phyloP scores from a whole-genome alignment of 2,797 vertebrate species.

The Stomatorhinus walkeri region DNA sequence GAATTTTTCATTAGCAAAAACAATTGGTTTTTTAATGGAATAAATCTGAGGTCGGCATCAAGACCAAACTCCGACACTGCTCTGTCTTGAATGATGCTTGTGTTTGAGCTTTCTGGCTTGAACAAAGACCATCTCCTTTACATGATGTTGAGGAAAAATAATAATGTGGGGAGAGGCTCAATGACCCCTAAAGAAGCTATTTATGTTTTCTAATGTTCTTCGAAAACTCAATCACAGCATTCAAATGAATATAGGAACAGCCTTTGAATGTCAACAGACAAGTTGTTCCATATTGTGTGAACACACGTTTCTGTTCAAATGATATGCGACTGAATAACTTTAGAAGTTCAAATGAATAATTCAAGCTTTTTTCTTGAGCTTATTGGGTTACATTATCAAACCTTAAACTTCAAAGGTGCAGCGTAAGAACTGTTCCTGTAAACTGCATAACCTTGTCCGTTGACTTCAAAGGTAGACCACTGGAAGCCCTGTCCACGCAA shows the following conservation, averaged over 20 bases:
- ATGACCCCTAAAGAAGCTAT: constrained; percentile 20
- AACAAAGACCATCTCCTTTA: constrained; percentile 30
- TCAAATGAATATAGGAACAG: constrained; percentile 31
- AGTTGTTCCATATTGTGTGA: constrained; percentile 43
- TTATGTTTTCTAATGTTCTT: constrained; percentile 38
- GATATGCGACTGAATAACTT: constrained; percentile 28
- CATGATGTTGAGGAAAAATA: constrained; percentile 25
- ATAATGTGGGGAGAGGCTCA: constrained; percentile 20
- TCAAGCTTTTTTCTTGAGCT: constrained; percentile 29
- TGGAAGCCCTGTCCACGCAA: constrained; percentile 45
- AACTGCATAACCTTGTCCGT: constrained; percentile 52
- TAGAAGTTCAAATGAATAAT: constrained; percentile 43
- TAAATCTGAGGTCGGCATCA: constrained; percentile 60
- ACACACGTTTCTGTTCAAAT: constrained; percentile 30
- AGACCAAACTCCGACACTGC: constrained; percentile 36
- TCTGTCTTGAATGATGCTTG: constrained; percentile 34
- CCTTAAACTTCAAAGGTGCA: constrained; percentile 43
- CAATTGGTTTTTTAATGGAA: constrained; percentile 24
- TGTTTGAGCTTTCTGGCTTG: constrained; percentile 56
- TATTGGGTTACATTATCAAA: constrained; percentile 32
- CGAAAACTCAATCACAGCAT: constrained; percentile 59
- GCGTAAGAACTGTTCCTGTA: constrained; percentile 26
- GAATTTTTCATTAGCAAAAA: not conserved
- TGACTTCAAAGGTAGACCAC: constrained; percentile 50
- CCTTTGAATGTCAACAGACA: constrained; percentile 56